Conservation (phyloP, 2,797 vertebrate genomes). For the Pantherophis vulpinus region DNA sequence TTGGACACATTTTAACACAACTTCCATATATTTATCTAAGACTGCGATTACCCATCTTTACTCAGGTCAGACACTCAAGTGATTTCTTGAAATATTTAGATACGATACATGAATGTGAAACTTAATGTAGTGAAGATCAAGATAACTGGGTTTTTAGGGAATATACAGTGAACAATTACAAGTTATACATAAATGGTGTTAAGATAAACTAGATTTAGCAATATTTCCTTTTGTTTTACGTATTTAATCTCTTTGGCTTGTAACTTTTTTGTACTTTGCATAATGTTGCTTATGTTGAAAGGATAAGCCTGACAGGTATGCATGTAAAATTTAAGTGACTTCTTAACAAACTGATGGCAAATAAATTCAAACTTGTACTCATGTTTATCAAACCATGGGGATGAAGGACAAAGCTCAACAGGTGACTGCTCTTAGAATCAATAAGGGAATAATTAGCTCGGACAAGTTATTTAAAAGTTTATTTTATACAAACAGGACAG, state of each 20-base stretch:
- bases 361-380: background rate
- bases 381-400: background rate
- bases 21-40: accelerated
- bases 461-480: background rate
- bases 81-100: background rate
- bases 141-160: background rate
- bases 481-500: background rate
- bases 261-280: background rate
- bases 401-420: background rate
- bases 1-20: background rate
- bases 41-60: background rate
- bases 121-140: background rate
- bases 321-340: background rate
- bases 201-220: background rate
- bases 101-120: background rate
- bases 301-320: background rate
- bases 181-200: background rate
- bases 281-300: background rate
- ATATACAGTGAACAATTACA: background rate
- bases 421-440: background rate
- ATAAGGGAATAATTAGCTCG: background rate
- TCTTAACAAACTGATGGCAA: background rate
- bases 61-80: background rate
- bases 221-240: background rate
- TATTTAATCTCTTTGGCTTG: background rate